A percentile compares a stretch with the other conserved stretches of the same genome.
phyloP scores from a whole-genome alignment of 2,113 vertebrate genomes.

The Macroglossus sobrinus region DNA sequence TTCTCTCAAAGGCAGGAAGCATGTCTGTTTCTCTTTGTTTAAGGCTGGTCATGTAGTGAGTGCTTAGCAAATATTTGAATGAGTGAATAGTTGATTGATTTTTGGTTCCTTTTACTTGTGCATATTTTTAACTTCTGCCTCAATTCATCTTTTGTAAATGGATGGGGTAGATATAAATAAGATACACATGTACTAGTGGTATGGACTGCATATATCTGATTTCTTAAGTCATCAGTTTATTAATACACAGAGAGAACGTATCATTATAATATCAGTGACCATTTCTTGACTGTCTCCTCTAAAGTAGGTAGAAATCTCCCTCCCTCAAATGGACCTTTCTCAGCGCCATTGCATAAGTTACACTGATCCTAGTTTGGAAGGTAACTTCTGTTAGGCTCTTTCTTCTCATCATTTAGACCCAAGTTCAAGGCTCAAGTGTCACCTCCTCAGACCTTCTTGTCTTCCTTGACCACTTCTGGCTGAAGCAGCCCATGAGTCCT shows the following conservation, averaged over 20 bases:
- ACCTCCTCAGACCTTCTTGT: neutral
- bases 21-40: neutral
- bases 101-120: constrained; percentile 33
- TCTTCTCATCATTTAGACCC: neutral
- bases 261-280: neutral
- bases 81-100: neutral
- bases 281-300: neutral
- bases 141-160: neutral
- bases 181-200: neutral
- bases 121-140: neutral
- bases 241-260: neutral
- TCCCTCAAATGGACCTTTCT: neutral
- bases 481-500: neutral
- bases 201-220: neutral
- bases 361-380: neutral
- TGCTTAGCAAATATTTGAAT: neutral
- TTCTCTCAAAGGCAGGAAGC: neutral
- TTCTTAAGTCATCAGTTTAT: neutral
- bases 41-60: neutral
- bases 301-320: neutral
- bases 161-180: neutral
- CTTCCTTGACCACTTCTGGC: neutral
- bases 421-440: neutral
- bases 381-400: neutral
- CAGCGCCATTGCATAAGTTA: neutral